Evolutionary conservation across 2,113 vertebrate genomes (phyloP).

Genomic region (Clinocottus analis): DNA sequence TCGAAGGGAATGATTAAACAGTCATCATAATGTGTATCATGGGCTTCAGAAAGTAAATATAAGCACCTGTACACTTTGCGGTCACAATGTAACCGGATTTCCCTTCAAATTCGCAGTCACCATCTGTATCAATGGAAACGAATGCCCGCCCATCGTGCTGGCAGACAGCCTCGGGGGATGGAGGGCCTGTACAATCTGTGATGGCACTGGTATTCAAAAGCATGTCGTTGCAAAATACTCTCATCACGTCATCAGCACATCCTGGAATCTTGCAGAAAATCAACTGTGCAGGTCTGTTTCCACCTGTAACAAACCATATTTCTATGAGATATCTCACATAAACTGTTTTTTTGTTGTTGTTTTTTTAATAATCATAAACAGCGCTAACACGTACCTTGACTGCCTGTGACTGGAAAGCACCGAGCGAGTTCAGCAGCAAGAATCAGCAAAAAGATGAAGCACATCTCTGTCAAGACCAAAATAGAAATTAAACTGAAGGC

Average conservation of each 20-base stretch:
- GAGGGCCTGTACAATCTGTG: not conserved
- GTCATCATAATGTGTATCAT: not conserved
- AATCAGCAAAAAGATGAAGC: not conserved
- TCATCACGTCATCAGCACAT: not conserved
- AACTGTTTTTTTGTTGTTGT: too few species aligned
- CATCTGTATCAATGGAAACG: rapidly evolving
- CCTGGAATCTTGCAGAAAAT: conserved; percentile 15
- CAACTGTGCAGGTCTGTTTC: rapidly evolving
- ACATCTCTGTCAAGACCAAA: not conserved
- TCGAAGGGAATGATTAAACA: not conserved
- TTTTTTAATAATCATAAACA: not conserved
- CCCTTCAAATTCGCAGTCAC: conserved; percentile 20
- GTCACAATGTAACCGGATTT: rapidly evolving
- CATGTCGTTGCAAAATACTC: not conserved
- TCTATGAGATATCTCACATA: not conserved
- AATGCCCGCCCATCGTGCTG: conserved; percentile 12
- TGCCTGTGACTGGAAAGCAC: not conserved
- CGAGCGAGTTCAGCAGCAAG: rapidly evolving
- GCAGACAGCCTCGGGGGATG: not conserved
- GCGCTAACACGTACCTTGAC: not conserved
- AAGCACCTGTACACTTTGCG: conserved; percentile 22
- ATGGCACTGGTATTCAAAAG: rapidly evolving
- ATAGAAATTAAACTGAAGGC: not conserved
- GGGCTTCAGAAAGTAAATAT: not conserved
- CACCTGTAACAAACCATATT: conserved; percentile 19